Percentiles rank a stretch among this genome's conserved stretches.
Conservation (phyloP, 1,140 invertebrate species). For the Oryzaephilus surinamensis region DNA sequence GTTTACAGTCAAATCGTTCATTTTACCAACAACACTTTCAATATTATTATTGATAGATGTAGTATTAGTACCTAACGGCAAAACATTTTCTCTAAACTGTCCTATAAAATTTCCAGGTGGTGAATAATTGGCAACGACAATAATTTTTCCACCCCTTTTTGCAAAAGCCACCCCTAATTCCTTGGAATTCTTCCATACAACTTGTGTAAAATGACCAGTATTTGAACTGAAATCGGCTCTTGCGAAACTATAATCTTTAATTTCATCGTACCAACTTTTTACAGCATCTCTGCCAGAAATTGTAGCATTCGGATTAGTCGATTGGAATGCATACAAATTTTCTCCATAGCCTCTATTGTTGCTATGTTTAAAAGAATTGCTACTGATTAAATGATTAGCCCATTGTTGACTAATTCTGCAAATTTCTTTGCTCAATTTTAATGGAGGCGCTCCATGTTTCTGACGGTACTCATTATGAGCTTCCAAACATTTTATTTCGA, state of each 20-base stretch:
- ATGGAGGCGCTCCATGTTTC: conserved; percentile 55
- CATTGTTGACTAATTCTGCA: conserved; percentile 68
- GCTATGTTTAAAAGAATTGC: conserved; percentile 61
- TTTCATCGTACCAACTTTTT: conserved; percentile 60
- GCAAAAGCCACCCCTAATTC: conserved; percentile 70
- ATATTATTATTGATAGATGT: not conserved
- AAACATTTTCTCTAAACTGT: conserved; percentile 65
- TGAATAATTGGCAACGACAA: conserved; percentile 77
- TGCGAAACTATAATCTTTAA: conserved; percentile 47
- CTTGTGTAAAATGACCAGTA: conserved; percentile 64
- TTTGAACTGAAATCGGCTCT: conserved; percentile 54
- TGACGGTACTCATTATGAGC: conserved; percentile 67
- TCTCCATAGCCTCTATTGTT: conserved; percentile 67
- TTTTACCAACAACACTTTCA: not conserved
- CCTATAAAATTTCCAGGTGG: conserved; percentile 79
- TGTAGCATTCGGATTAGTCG: conserved; percentile 55
- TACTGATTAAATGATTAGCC: conserved; percentile 62
- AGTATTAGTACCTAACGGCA: too few species aligned
- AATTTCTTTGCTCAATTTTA: conserved; percentile 45
- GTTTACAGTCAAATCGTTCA: not conserved
- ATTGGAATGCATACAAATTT: conserved; percentile 69
- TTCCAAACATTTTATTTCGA: conserved; percentile 36
- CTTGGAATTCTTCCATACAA: conserved; percentile 68
- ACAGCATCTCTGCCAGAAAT: conserved; percentile 58
- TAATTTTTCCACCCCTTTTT: conserved; percentile 55